These are phyloP conservation scores for Microcebus jonahi DNA, from an alignment of 2,113 vertebrate species.

Conservation along the genomic window DNA sequence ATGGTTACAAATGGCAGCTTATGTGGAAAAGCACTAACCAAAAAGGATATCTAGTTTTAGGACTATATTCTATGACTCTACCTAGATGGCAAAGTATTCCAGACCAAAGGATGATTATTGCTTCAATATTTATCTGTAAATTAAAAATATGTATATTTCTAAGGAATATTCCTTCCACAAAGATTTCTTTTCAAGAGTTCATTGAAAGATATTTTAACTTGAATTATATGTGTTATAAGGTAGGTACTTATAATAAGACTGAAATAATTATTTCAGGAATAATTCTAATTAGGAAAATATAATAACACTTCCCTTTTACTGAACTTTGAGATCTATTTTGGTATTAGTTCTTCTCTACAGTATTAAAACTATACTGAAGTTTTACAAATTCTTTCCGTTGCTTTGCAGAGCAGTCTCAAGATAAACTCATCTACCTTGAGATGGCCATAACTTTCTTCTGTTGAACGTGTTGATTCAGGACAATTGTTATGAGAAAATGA, in stretches of 20 bases:
- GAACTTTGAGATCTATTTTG: not conserved
- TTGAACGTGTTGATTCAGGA: not conserved
- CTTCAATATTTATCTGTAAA: not conserved
- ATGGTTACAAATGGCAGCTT: constrained; percentile 66
- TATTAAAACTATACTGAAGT: not conserved
- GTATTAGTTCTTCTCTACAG: not conserved
- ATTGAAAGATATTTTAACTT: constrained; percentile 4
- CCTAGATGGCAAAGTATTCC: not conserved
- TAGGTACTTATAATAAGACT: not conserved
- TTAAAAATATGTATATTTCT: not conserved
- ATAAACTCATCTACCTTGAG: not conserved
- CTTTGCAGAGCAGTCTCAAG: not conserved
- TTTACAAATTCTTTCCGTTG: not conserved
- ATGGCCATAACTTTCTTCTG: not conserved
- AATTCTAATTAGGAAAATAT: not conserved
- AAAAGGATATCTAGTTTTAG: not conserved
- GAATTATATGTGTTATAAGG: not conserved
- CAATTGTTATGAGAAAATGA: not conserved
- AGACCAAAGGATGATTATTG: not conserved
- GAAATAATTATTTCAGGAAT: not conserved
- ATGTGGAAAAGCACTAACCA: not conserved
- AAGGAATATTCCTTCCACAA: not conserved
- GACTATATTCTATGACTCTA: not conserved
- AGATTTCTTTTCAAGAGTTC: not conserved
- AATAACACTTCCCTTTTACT: not conserved